Conservation (phyloP, 2,113 vertebrate species). For the Oenanthe melanoleuca region DNA sequence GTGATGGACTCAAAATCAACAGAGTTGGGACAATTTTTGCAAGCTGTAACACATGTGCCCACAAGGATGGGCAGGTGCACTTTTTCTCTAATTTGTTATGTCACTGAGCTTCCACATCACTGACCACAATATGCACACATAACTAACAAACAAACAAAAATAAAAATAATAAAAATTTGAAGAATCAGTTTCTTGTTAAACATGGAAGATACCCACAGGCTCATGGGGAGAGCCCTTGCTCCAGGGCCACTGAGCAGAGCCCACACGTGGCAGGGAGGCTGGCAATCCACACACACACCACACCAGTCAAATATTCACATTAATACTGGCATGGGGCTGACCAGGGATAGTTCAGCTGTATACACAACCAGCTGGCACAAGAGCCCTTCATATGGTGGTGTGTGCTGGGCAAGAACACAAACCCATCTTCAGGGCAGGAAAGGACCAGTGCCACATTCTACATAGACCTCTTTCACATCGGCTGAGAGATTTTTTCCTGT, state of each 20-base stretch:
- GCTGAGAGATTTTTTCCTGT: neutral
- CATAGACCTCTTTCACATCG: neutral
- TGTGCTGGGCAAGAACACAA: neutral
- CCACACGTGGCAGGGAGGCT: rapidly evolving
- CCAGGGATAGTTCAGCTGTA: rapidly evolving
- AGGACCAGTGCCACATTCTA: neutral
- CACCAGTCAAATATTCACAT: rapidly evolving
- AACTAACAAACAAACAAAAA: neutral
- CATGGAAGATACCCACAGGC: neutral
- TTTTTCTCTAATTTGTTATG: neutral
- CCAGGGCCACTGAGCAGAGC: neutral
- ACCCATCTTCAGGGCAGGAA: neutral
- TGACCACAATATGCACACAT: neutral
- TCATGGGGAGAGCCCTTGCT: neutral
- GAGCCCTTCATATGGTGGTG: neutral
- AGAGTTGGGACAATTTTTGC: neutral
- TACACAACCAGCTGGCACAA: neutral
- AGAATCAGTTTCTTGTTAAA: neutral
- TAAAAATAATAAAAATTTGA: neutral
- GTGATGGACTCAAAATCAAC: neutral
- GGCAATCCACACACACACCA: neutral
- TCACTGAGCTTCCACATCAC: neutral
- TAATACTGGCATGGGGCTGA: neutral
- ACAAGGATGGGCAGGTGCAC: rapidly evolving
- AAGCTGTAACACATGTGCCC: neutral